Conservation (phyloP, 2,888 invertebrate genomes). For the Drosophila aldrichi region DNA sequence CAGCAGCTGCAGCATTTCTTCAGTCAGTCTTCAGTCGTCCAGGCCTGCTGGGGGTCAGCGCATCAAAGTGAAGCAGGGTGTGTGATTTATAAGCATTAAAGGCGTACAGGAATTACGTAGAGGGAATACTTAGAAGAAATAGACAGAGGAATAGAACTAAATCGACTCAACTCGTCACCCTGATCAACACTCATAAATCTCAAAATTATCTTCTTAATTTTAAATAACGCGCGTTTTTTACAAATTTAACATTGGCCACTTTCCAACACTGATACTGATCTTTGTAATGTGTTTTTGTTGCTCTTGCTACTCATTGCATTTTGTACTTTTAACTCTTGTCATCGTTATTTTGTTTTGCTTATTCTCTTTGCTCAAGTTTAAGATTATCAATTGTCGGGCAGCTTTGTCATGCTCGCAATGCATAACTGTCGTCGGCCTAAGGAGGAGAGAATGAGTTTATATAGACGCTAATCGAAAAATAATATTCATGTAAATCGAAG, state of each 20-base stretch:
- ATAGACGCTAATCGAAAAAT: neutral
- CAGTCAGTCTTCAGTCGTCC: too few relatives aligned
- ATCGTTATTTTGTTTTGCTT: neutral
- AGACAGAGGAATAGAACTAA: too few relatives aligned
- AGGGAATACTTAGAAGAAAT: too few relatives aligned
- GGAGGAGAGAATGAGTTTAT: conserved; percentile 8
- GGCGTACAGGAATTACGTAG: too few relatives aligned
- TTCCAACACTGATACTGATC: conserved; percentile 24
- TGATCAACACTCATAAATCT: neutral
- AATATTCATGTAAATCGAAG: neutral
- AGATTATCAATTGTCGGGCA: conserved; percentile 18
- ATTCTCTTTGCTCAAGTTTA: neutral
- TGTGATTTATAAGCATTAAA: too few relatives aligned
- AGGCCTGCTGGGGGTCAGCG: too few relatives aligned
- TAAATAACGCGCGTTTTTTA: conserved; percentile 17
- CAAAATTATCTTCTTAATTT: neutral
- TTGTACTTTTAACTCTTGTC: neutral
- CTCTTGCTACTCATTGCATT: neutral
- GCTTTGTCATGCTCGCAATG: conserved; percentile 41
- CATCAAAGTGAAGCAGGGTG: too few relatives aligned
- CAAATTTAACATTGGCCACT: neutral
- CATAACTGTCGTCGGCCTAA: neutral
- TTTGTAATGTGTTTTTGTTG: neutral
- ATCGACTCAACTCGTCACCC: too few relatives aligned
- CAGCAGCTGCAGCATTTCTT: too few relatives aligned